Evolutionary conservation across 2,888 invertebrate species (phyloP).

Genomic region (Caenorhabditis sp.): DNA sequence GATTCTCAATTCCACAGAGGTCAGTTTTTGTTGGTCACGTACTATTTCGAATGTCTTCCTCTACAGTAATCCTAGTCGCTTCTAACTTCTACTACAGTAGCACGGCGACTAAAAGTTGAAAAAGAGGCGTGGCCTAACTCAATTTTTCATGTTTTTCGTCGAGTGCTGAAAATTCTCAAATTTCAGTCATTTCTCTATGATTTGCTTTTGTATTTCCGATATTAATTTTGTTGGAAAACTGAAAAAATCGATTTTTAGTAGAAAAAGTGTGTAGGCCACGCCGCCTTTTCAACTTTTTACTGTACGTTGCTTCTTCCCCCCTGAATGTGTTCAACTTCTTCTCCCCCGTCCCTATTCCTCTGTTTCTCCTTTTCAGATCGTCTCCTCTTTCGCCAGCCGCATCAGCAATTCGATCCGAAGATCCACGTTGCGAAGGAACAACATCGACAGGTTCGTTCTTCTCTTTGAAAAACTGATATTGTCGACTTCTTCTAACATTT

Average conservation of each 20-base stretch:
- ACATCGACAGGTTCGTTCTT: slow-evolving; percentile 53
- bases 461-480: neutral
- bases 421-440: slow-evolving; percentile 59
- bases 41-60: neutral
- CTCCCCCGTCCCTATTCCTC: neutral
- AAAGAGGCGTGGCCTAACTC: too few species aligned
- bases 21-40: slow-evolving; percentile 39
- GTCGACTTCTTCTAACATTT: slow-evolving; percentile 17
- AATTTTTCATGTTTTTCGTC: too few species aligned
- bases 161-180: too few species aligned
- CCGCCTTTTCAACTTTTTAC: too few species aligned
- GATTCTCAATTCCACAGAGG: slow-evolving; percentile 76
- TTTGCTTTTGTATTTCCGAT: too few species aligned
- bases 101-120: too few species aligned
- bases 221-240: too few species aligned
- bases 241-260: too few species aligned
- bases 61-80: neutral
- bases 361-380: slow-evolving; percentile 57
- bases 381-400: slow-evolving; percentile 67
- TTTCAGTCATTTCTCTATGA: too few species aligned
- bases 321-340: neutral
- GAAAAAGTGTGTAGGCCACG: too few species aligned
- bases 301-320: neutral
- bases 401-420: slow-evolving; percentile 62
- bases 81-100: too few species aligned